These are phyloP conservation scores for Kryphioiulus occultus DNA, from an alignment of 2,888 invertebrate genomes.

Conservation along the genomic window DNA sequence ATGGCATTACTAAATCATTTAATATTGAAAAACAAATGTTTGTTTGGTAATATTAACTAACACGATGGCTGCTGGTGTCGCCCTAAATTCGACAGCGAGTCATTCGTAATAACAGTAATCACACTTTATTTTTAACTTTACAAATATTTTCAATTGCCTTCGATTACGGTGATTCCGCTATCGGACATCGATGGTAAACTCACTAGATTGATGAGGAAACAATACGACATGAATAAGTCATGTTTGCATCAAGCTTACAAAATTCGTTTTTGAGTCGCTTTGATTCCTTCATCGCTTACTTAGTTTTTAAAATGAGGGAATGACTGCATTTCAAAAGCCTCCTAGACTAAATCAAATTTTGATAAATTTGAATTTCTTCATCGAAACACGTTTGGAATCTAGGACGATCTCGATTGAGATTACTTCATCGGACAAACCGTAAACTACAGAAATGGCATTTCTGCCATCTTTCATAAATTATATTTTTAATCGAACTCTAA, in stretches of 20 bases:
- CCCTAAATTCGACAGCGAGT: too few relatives aligned
- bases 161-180: not conserved
- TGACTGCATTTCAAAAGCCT: not conserved
- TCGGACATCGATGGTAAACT: not conserved
- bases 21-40: too few relatives aligned
- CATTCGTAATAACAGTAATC: not conserved
- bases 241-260: not conserved
- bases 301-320: not conserved
- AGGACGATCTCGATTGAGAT: not conserved
- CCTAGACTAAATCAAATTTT: not conserved
- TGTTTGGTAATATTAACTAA: too few relatives aligned
- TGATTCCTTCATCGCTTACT: not conserved
- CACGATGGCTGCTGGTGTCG: too few relatives aligned
- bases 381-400: not conserved
- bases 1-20: too few relatives aligned
- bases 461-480: not conserved
- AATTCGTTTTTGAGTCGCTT: not conserved
- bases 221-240: not conserved
- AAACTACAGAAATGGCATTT: not conserved
- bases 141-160: not conserved
- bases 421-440: not conserved
- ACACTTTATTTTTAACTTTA: not conserved
- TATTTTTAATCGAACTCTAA: not conserved
- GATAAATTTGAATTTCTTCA: not conserved
- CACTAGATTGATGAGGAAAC: not conserved